Percentiles rank a stretch among this genome's conserved stretches.
These are phyloP conservation scores for Urechis unicinctus DNA, from an alignment of 2,888 invertebrate species.

Conservation along the genomic window DNA sequence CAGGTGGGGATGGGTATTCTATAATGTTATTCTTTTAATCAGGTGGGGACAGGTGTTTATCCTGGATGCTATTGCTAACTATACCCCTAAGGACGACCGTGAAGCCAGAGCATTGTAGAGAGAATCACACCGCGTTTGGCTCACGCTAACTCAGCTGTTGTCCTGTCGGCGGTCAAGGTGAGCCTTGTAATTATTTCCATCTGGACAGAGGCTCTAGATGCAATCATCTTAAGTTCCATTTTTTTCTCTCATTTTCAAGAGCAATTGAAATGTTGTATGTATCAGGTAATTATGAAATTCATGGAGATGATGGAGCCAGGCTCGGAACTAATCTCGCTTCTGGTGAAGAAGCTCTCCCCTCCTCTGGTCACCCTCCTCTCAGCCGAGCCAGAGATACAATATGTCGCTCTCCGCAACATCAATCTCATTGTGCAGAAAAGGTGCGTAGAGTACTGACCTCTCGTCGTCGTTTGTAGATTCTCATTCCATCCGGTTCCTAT, in stretches of 20 bases:
- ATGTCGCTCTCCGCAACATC: constrained; percentile 95
- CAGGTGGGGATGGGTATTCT: too few species aligned
- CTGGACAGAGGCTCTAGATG: too few species aligned
- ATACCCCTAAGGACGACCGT: constrained; percentile 90
- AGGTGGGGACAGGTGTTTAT: constrained; percentile 79
- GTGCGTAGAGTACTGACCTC: too few species aligned
- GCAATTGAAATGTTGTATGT: background rate
- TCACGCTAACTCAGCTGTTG: constrained; percentile 98
- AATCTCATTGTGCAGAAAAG: constrained; percentile 97
- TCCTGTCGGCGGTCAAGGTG: constrained; percentile 94
- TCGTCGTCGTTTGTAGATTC: background rate
- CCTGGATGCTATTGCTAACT: constrained; percentile 92
- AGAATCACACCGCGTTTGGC: constrained; percentile 59
- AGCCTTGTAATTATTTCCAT: too few species aligned
- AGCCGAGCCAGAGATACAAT: constrained; percentile 98
- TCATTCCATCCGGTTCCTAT: background rate
- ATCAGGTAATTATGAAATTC: constrained; percentile 79
- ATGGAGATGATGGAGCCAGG: constrained; percentile 94
- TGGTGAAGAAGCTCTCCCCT: constrained; percentile 97
- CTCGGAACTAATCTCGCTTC: constrained; percentile 84
- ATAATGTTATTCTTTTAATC: background rate
- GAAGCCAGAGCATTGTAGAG: constrained; percentile 74
- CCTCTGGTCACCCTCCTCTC: constrained; percentile 94
- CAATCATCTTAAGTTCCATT: too few species aligned
- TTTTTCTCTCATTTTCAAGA: too few species aligned